Percentiles rank a stretch among this genome's conserved stretches.
phyloP scores from a whole-genome alignment of 2,888 invertebrate species.

The Bombyx huttoni region DNA sequence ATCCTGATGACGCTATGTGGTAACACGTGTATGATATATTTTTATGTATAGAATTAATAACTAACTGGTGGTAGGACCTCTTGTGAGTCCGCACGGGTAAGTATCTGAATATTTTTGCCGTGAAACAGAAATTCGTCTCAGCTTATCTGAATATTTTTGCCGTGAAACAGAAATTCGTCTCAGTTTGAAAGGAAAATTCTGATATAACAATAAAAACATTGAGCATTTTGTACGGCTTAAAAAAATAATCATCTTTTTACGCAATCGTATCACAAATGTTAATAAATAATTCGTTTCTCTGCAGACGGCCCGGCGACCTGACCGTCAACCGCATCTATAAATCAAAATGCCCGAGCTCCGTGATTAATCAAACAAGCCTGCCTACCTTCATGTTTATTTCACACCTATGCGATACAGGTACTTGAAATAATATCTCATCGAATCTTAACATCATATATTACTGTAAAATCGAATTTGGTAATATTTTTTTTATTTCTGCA shows the following conservation, averaged over 20 bases:
- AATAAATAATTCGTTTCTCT: not conserved
- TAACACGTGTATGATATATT: no score
- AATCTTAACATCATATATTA: not conserved
- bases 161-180: no score
- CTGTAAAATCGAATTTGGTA: no score
- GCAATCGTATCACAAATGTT: not conserved
- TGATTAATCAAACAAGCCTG: slow-evolving; percentile 58
- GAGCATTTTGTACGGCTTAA: not conserved
- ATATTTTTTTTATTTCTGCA: no score
- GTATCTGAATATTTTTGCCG: no score
- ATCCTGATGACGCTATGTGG: no score
- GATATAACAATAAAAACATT: not conserved
- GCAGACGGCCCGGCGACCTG: slow-evolving; percentile 6
- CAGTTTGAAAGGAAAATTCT: no score
- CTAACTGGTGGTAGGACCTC: no score
- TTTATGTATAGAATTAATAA: no score
- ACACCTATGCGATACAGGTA: not conserved
- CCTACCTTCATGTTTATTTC: not conserved
- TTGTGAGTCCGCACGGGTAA: no score
- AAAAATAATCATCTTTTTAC: not conserved
- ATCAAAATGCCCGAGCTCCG: slow-evolving; percentile 56
- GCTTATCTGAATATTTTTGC: no score
- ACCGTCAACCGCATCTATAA: slow-evolving; percentile 37
- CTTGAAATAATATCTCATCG: not conserved
- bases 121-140: no score